These are phyloP conservation scores for Zaprionus vittiger DNA, from an alignment of 1,140 invertebrate genomes.

Conservation along the genomic window DNA sequence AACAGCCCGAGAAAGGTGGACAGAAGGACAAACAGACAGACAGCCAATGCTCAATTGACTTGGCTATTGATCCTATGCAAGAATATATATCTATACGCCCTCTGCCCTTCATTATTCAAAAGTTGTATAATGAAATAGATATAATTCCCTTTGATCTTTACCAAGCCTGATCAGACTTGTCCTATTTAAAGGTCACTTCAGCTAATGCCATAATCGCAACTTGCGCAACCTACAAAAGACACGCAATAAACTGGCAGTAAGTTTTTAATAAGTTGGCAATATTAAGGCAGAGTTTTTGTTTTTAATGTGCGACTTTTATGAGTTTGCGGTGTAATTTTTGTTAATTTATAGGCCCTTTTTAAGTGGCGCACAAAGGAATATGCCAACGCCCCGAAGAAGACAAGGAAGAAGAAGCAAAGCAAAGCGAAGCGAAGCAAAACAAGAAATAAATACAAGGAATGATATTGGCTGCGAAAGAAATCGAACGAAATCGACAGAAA, in stretches of 20 bases:
- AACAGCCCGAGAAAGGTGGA: too few relatives aligned
- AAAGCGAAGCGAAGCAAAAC: not conserved
- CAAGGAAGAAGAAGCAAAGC: constrained; percentile 2
- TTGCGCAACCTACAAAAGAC: constrained; percentile 2
- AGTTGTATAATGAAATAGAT: too few relatives aligned
- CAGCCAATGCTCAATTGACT: too few relatives aligned
- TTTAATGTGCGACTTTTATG: constrained; percentile 60
- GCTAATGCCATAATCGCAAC: not conserved
- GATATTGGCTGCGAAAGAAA: constrained; percentile 51
- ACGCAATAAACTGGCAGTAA: constrained; percentile 11
- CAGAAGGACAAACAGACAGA: too few relatives aligned
- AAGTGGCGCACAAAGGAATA: constrained; percentile 49
- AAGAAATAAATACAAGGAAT: constrained; percentile 24
- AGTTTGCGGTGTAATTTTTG: constrained; percentile 59
- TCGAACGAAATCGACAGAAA: constrained; percentile 53
- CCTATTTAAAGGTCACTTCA: not conserved
- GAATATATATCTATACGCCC: too few relatives aligned
- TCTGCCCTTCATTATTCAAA: too few relatives aligned
- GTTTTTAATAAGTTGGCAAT: constrained; percentile 38
- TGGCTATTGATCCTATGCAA: too few relatives aligned
- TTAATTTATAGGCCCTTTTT: constrained; percentile 38
- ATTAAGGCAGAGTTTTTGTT: constrained; percentile 40
- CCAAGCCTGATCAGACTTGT: not conserved
- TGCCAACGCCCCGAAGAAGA: constrained; percentile 30
- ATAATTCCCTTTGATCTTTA: not conserved